Percentiles rank a stretch among this genome's conserved stretches.
phyloP scores from a whole-genome alignment of 1,140 invertebrate genomes.

The Saxidomus purpurata region DNA sequence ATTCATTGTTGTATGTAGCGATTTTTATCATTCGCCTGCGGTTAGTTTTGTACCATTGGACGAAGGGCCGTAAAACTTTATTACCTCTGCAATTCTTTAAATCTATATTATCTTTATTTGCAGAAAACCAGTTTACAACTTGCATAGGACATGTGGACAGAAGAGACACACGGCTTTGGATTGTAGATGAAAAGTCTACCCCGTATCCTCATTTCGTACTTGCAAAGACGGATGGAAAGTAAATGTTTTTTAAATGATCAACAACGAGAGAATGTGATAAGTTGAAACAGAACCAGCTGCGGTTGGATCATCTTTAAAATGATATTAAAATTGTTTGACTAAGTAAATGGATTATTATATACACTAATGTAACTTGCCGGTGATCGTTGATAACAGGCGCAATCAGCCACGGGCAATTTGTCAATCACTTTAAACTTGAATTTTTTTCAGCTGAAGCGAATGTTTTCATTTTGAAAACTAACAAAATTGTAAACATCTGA shows the following conservation, averaged over 20 bases:
- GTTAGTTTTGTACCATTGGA: slow-evolving; percentile 21
- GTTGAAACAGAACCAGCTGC: background rate
- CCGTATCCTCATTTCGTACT: no score
- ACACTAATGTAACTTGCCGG: background rate
- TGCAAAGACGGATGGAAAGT: no score
- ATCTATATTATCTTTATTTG: slow-evolving; percentile 26
- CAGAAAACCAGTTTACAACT: slow-evolving; percentile 18
- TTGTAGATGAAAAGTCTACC: no score
- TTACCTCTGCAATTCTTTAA: slow-evolving; percentile 1
- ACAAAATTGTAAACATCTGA: background rate
- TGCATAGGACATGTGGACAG: background rate
- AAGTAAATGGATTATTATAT: background rate
- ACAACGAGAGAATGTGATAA: no score
- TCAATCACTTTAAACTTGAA: background rate
- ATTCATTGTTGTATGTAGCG: background rate
- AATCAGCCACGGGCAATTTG: background rate
- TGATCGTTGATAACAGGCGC: background rate
- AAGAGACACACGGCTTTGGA: no score
- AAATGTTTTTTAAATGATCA: no score
- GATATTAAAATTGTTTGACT: background rate
- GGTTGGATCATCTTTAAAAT: background rate
- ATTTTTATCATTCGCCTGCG: slow-evolving; percentile 35
- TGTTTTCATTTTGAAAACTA: background rate
- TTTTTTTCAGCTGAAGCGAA: no score
- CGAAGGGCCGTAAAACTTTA: slow-evolving; percentile 33